Percentiles rank a stretch among this genome's conserved stretches.
phyloP scores from a whole-genome alignment of 2,113 vertebrate genomes.

The Otolemur garnettii region DNA sequence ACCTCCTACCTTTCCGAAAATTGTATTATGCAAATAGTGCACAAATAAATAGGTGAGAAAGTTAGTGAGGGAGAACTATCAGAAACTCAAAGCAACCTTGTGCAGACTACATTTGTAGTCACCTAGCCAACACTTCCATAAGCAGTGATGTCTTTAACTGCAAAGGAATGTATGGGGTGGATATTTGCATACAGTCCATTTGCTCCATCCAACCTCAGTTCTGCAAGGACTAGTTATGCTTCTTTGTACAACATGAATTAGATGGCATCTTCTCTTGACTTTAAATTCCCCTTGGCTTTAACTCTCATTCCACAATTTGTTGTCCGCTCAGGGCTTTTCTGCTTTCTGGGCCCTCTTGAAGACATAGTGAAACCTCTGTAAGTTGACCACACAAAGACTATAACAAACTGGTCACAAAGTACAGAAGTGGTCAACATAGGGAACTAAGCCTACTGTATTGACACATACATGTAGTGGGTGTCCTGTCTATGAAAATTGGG shows the following conservation, averaged over 20 bases:
- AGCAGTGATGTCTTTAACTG: not conserved
- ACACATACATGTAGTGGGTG: too few species aligned
- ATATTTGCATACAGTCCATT: not conserved
- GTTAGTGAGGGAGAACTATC: not conserved
- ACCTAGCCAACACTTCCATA: not conserved
- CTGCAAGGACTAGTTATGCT: not conserved
- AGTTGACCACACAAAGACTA: too few species aligned
- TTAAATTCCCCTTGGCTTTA: not conserved
- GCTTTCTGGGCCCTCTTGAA: not conserved
- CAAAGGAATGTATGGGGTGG: not conserved
- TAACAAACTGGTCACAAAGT: too few species aligned
- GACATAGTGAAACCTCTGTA: too few species aligned
- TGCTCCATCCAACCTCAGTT: not conserved
- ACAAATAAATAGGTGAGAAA: not conserved
- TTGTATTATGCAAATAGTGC: not conserved
- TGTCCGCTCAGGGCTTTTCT: not conserved
- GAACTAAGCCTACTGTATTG: too few species aligned
- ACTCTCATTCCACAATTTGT: not conserved
- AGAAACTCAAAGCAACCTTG: not conserved
- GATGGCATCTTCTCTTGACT: not conserved
- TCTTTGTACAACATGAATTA: not conserved
- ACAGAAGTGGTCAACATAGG: too few species aligned
- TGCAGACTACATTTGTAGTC: not conserved
- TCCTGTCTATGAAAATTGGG: too few species aligned
- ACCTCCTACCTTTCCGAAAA: not conserved